A percentile compares a stretch with the other conserved stretches of the same genome.
phyloP scores from a whole-genome alignment of 2,888 invertebrate species.

The Iphiclides podalirius region DNA sequence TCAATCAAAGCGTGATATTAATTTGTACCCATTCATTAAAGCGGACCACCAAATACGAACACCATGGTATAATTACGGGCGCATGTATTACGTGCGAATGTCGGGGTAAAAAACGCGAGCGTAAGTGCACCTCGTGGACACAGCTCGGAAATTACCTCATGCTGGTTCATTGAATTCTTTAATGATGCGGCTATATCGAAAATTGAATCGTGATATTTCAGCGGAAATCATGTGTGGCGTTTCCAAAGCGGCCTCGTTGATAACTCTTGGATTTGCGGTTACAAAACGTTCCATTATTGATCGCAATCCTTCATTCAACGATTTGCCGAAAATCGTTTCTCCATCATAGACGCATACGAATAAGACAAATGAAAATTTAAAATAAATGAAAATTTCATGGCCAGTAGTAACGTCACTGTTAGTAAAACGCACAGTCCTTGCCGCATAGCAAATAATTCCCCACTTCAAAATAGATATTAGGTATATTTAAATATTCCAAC shows the following conservation, averaged over 20 bases:
- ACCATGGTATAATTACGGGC: conserved; percentile 17
- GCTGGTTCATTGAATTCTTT: conserved; percentile 25
- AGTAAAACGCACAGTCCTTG: no score
- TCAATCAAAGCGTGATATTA: conserved; percentile 21
- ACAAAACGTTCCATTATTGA: no score
- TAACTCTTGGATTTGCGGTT: no score
- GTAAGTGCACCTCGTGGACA: conserved; percentile 3
- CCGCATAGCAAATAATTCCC: no score
- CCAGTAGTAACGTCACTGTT: no score
- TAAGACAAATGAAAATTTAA: no score
- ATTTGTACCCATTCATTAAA: conserved; percentile 20
- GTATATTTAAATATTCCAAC: no score
- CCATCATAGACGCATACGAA: no score
- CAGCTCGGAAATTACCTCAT: conserved; percentile 11
- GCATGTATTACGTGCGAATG: conserved; percentile 7
- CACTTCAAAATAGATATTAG: no score
- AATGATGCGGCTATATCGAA: conserved; percentile 16
- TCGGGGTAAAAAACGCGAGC: conserved; percentile 6
- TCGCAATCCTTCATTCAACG: no score
- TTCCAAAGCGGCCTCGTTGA: not conserved
- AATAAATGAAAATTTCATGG: no score
- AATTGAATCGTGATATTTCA: conserved; percentile 7
- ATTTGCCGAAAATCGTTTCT: no score
- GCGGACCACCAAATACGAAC: conserved; percentile 22
- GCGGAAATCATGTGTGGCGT: not conserved